Evolutionary conservation across 2,797 vertebrate species (phyloP).

Genomic region (Toxotes lorentzi): DNA sequence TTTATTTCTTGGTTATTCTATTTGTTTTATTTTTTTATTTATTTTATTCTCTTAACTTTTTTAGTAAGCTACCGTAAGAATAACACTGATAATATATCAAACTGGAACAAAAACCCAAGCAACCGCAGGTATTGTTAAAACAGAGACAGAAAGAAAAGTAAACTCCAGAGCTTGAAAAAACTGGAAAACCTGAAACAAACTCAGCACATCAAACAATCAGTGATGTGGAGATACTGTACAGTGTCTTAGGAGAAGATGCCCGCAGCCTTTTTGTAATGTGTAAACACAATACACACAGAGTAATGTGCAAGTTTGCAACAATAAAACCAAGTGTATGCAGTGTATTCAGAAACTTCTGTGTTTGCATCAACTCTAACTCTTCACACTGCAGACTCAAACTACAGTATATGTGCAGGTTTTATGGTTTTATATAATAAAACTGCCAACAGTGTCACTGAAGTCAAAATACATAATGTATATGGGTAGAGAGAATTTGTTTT

Average conservation of each 20-base stretch:
- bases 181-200: slow-evolving; percentile 26
- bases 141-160: slow-evolving; percentile 19
- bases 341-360: slow-evolving; percentile 5
- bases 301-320: neutral
- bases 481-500: neutral
- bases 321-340: slow-evolving; percentile 14
- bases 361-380: slow-evolving; percentile 21
- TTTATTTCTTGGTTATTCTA: too few species aligned
- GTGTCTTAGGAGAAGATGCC: slow-evolving; percentile 19
- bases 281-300: slow-evolving; percentile 25
- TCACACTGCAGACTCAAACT: neutral
- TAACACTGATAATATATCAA: slow-evolving; percentile 30
- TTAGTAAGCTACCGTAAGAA: slow-evolving; percentile 16
- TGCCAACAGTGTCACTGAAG: neutral
- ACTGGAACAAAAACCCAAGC: slow-evolving; percentile 28
- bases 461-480: slow-evolving; percentile 22
- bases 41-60: too few species aligned
- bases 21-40: too few species aligned
- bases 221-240: slow-evolving; percentile 33
- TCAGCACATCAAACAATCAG: slow-evolving; percentile 30
- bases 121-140: slow-evolving; percentile 7
- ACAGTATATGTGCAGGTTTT: neutral
- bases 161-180: slow-evolving; percentile 25
- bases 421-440: slow-evolving; percentile 6
- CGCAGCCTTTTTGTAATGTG: slow-evolving; percentile 12